These are phyloP conservation scores for Butorides virescens DNA, from an alignment of 2,113 vertebrate species.

Conservation along the genomic window DNA sequence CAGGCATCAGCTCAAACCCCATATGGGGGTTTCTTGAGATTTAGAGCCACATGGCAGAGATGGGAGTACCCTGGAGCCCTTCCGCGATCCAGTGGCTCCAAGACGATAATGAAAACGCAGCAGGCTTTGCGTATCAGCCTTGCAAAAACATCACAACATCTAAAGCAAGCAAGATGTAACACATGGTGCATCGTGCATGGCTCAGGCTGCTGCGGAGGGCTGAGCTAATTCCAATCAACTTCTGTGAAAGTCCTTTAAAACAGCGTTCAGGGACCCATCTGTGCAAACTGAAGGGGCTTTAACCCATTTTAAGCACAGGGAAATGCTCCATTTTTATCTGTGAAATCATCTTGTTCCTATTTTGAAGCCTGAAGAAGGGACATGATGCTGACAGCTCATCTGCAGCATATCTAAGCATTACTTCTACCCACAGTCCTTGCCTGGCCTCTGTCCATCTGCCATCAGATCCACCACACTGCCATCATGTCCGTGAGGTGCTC, in stretches of 20 bases:
- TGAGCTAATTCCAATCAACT: not conserved
- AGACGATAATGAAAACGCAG: not conserved
- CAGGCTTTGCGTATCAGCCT: not conserved
- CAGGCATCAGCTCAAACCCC: not conserved
- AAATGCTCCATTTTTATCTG: not conserved
- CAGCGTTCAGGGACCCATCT: not conserved
- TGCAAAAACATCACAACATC: not conserved
- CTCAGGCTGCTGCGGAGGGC: not conserved
- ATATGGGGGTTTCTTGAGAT: not conserved
- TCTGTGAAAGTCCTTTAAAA: not conserved
- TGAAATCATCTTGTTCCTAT: not conserved
- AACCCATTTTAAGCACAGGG: not conserved
- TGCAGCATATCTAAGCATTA: not conserved
- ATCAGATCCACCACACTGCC: not conserved
- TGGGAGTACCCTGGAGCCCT: not conserved
- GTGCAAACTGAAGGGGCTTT: not conserved
- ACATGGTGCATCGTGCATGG: fast-evolving
- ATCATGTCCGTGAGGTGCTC: not conserved
- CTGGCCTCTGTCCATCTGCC: not conserved
- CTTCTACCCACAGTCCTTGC: not conserved
- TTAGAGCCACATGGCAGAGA: not conserved
- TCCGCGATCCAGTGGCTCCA: fast-evolving
- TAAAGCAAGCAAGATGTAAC: not conserved
- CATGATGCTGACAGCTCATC: fast-evolving
- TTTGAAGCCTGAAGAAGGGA: not conserved